These are phyloP conservation scores for Oxygymnocypris stewartii DNA, from an alignment of 2,113 vertebrate genomes.

Conservation along the genomic window DNA sequence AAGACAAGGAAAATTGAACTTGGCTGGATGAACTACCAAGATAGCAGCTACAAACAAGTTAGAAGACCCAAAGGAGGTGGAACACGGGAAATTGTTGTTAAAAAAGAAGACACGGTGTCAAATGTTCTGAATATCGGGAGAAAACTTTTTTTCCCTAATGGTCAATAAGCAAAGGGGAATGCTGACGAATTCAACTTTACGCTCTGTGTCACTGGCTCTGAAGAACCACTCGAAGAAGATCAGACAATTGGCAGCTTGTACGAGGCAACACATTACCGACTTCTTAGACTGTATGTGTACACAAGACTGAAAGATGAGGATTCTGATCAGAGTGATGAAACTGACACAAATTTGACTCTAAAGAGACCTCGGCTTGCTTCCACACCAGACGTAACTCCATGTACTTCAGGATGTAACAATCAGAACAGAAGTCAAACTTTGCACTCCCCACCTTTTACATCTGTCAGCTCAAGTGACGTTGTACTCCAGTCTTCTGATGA, in stretches of 20 bases:
- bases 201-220: not conserved
- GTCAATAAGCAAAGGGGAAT: slow-evolving; percentile 9
- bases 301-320: slow-evolving; percentile 12
- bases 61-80: slow-evolving; percentile 3
- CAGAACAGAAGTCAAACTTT: not conserved
- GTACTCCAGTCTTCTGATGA: slow-evolving; percentile 1
- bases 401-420: not conserved
- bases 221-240: not conserved
- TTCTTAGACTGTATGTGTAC: slow-evolving; percentile 1
- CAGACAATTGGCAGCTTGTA: slow-evolving; percentile 2
- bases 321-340: slow-evolving; percentile 8
- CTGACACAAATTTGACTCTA: not conserved
- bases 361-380: not conserved
- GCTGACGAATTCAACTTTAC: not conserved
- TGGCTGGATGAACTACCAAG: slow-evolving; percentile 8
- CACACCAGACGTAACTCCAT: not conserved
- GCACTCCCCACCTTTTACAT: not conserved
- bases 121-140: not conserved
- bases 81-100: not conserved
- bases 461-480: not conserved
- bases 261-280: not conserved
- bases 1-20: not conserved
- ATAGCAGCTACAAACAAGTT: not conserved
- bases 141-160: not conserved
- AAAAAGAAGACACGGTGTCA: not conserved